Conservation (phyloP, 2,113 vertebrate genomes). For the Opisthocomus hoazin region DNA sequence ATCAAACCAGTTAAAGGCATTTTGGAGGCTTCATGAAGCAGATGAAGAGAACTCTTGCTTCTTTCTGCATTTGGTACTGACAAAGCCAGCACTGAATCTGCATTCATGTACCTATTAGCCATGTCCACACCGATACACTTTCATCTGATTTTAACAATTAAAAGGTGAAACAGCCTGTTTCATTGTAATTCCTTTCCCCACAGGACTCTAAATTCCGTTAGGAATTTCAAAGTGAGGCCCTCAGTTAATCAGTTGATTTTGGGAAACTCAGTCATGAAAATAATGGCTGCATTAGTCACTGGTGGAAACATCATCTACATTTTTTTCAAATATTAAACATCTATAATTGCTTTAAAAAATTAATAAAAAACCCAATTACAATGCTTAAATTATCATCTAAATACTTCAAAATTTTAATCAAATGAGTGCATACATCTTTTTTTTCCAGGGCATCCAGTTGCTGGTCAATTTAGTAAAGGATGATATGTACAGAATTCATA, state of each 20-base stretch:
- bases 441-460: background rate
- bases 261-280: background rate
- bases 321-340: background rate
- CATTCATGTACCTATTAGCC: background rate
- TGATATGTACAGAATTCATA: background rate
- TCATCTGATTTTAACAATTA: background rate
- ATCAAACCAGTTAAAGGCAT: background rate
- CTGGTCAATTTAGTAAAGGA: background rate
- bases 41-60: background rate
- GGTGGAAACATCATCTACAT: background rate
- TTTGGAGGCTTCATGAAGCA: background rate
- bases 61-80: background rate
- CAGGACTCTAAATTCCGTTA: background rate
- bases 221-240: background rate
- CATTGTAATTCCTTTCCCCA: background rate
- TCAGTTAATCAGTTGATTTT: background rate
- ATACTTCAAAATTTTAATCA: background rate
- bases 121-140: background rate
- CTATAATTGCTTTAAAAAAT: background rate
- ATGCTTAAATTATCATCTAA: background rate
- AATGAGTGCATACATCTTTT: background rate
- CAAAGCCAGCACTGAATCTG: background rate
- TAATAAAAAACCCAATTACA: background rate
- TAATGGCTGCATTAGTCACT: background rate
- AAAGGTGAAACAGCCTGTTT: background rate